Conservation (phyloP, 1,140 invertebrate species). For the Teleogryllus occipitalis region DNA sequence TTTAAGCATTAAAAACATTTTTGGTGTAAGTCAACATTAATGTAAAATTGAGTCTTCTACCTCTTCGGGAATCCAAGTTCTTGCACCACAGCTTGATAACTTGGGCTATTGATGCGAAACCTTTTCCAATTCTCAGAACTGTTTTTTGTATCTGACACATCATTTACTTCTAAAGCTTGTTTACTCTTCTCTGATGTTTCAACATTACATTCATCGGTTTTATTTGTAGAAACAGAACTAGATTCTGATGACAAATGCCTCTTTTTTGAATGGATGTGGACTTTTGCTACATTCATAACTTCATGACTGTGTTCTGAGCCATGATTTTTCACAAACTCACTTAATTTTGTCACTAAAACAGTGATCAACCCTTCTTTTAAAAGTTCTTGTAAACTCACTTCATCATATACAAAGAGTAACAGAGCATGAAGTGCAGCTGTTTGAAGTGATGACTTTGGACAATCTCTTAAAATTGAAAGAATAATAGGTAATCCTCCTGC, state of each 20-base stretch:
- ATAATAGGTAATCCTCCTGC: slow-evolving; percentile 8
- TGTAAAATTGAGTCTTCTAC: background rate
- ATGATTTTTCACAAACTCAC: background rate
- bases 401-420: slow-evolving; percentile 9
- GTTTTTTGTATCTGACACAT: background rate
- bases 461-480: background rate
- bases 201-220: background rate
- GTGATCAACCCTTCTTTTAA: background rate
- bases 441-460: background rate
- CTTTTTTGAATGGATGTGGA: background rate
- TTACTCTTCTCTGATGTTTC: background rate
- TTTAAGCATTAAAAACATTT: background rate
- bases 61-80: background rate
- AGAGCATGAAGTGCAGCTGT: slow-evolving; percentile 6
- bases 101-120: slow-evolving; percentile 16
- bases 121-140: background rate
- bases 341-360: background rate
- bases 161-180: background rate
- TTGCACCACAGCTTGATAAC: slow-evolving; percentile 17
- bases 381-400: background rate
- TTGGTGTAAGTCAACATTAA: background rate
- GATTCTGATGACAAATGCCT: background rate
- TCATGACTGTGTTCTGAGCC: background rate
- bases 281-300: background rate
- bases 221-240: background rate